Percentiles rank a stretch among this genome's conserved stretches.
Evolutionary conservation across 2,797 vertebrate genomes (phyloP).

Genomic region (Lerista edwardsae): DNA sequence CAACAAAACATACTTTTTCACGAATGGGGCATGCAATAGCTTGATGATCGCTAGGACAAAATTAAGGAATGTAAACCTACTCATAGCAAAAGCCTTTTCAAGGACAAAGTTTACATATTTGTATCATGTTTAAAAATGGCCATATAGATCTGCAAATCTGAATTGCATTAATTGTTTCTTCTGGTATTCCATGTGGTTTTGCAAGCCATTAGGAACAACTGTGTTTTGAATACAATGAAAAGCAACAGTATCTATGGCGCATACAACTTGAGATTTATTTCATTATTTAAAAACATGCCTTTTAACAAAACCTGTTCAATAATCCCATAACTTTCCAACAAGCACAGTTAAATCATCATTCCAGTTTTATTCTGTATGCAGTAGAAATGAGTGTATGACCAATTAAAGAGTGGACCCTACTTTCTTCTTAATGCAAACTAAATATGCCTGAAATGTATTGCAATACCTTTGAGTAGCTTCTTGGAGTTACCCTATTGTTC

Average conservation of each 20-base stretch:
- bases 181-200: conserved; percentile 65
- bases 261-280: conserved; percentile 56
- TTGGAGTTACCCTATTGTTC: conserved; percentile 75
- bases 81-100: conserved; percentile 76
- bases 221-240: conserved; percentile 61
- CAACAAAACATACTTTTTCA: conserved; percentile 63
- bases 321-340: conserved; percentile 63
- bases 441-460: conserved; percentile 70
- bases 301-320: conserved; percentile 55
- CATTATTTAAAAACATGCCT: conserved; percentile 65
- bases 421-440: conserved; percentile 68
- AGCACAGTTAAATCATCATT: conserved; percentile 72
- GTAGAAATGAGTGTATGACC: conserved; percentile 56
- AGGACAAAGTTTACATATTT: conserved; percentile 77
- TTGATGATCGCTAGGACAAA: conserved; percentile 69
- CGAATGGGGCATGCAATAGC: conserved; percentile 73
- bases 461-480: conserved; percentile 81
- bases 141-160: conserved; percentile 62
- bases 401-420: conserved; percentile 62
- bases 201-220: conserved; percentile 38
- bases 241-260: conserved; percentile 65
- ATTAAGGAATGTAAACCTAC: conserved; percentile 73
- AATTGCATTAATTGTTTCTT: conserved; percentile 62
- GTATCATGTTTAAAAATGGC: conserved; percentile 68
- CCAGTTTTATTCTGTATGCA: conserved; percentile 64